A percentile compares a stretch with the other conserved stretches of the same genome.
phyloP scores from a whole-genome alignment of 2,113 vertebrate genomes.

The Rallus limicola region DNA sequence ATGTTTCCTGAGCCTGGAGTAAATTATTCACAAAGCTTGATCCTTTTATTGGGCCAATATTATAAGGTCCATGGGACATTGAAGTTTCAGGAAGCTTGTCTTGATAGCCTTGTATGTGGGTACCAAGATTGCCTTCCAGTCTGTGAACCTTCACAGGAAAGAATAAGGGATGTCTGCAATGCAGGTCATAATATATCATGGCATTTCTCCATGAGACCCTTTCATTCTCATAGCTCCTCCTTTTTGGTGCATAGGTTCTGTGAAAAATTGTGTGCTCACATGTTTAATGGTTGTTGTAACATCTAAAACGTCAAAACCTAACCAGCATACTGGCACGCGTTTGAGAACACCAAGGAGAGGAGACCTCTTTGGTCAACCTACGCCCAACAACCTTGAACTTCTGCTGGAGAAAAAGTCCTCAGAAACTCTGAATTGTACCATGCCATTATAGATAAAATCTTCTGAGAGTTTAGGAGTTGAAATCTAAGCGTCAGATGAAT shows the following conservation, averaged over 20 bases:
- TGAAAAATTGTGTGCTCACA: not conserved
- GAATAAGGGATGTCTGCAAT: not conserved
- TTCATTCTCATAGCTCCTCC: not conserved
- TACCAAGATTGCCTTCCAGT: not conserved
- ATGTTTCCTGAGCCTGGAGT: not conserved
- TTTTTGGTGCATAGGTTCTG: not conserved
- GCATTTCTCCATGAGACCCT: not conserved
- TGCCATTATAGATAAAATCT: not conserved
- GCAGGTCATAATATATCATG: not conserved
- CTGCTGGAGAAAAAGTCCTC: not conserved
- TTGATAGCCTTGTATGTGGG: not conserved
- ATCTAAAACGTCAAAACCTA: not conserved
- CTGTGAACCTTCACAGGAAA: not conserved
- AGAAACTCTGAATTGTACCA: not conserved
- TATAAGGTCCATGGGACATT: not conserved
- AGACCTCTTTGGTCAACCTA: not conserved
- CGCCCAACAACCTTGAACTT: not conserved
- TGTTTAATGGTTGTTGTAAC: not conserved
- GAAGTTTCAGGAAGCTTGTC: not conserved
- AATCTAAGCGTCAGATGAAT: not conserved
- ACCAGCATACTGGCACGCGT: not conserved
- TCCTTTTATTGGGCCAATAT: not conserved
- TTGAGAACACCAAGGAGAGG: not conserved
- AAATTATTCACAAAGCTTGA: not conserved
- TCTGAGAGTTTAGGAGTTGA: not conserved